These are phyloP conservation scores for Ecdyonurus torrentis DNA, from an alignment of 2,888 invertebrate genomes.

Conservation along the genomic window DNA sequence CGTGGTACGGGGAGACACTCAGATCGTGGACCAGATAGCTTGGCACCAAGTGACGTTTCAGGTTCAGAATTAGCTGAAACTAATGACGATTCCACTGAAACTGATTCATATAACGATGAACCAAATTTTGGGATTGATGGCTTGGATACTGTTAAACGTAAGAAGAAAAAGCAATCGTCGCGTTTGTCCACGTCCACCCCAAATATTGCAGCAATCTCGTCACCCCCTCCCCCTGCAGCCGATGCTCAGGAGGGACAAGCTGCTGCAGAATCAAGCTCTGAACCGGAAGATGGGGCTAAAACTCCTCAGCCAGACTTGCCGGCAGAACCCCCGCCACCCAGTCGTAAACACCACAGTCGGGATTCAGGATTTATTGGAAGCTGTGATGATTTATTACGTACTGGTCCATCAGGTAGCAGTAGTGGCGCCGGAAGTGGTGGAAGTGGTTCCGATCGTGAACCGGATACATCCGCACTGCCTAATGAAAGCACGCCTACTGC, in stretches of 20 bases:
- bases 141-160: conserved; percentile 4
- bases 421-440: conserved; percentile 6
- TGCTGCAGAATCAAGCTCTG: conserved; percentile 24
- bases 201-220: conserved; percentile 2
- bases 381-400: conserved; percentile 63
- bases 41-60: conserved; percentile 8
- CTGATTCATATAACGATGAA: conserved; percentile 2
- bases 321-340: conserved; percentile 21
- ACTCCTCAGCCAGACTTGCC: conserved; percentile 48
- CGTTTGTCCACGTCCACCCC: not conserved
- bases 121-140: conserved; percentile 8
- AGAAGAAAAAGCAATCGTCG: not conserved
- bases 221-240: conserved; percentile 18
- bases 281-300: conserved; percentile 44
- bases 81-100: conserved; percentile 7
- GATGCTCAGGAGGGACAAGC: not conserved
- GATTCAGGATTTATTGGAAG: conserved; percentile 82
- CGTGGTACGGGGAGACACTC: conserved; percentile 63
- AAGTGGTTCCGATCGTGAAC: conserved; percentile 5
- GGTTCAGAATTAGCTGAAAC: conserved; percentile 4
- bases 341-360: conserved; percentile 64
- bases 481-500: conserved; percentile 4
- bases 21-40: conserved; percentile 5
- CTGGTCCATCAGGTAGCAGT: conserved; percentile 5
- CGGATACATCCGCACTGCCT: conserved; percentile 1